Percentiles rank a stretch among this genome's conserved stretches.
These are phyloP conservation scores for Stercorarius parasiticus DNA, from an alignment of 2,113 vertebrate species.

Conservation along the genomic window DNA sequence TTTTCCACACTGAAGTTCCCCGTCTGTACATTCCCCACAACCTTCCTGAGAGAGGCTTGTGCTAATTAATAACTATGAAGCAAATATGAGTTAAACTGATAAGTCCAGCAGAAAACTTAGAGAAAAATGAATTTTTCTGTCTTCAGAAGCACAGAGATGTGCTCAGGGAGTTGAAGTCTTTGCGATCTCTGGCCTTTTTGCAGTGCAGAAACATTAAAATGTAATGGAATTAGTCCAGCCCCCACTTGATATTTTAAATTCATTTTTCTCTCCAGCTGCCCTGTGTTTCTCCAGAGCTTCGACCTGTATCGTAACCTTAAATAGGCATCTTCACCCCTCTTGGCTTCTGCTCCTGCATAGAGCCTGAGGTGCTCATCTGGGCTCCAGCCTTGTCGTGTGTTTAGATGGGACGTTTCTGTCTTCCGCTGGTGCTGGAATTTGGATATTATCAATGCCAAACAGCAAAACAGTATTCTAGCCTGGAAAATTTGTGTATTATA, in stretches of 20 bases:
- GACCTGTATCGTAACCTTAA: neutral
- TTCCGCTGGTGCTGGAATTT: neutral
- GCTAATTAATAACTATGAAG: neutral
- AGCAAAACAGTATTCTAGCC: neutral
- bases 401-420: neutral
- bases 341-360: neutral
- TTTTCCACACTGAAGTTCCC: neutral
- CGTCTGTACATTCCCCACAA: accelerated
- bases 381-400: neutral
- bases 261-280: neutral
- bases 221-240: neutral
- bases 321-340: neutral
- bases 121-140: neutral
- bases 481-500: neutral
- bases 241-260: neutral
- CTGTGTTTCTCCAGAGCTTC: neutral
- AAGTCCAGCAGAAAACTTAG: neutral
- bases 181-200: neutral
- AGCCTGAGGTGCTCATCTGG: neutral
- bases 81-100: neutral
- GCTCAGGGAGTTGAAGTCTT: neutral
- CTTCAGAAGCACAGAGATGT: neutral
- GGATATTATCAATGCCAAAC: neutral
- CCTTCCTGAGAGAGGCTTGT: neutral
- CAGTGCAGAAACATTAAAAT: neutral